Evolutionary conservation across 2,113 vertebrate species (phyloP).

Genomic region (Chiloscyllium plagiosum): DNA sequence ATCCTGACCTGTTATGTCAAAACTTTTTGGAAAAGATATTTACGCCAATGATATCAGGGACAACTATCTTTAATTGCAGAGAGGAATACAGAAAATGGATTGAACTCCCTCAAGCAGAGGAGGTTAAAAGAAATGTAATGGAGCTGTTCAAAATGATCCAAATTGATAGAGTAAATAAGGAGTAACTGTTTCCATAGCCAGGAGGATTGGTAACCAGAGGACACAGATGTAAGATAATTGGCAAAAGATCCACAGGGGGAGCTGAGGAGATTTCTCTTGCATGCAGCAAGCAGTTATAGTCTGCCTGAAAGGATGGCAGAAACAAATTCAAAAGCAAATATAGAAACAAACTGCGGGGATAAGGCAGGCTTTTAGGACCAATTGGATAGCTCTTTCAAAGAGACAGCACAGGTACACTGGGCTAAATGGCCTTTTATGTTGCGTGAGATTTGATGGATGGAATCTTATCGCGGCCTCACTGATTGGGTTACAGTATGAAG

Average conservation of each 20-base stretch:
- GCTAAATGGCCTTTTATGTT: background rate
- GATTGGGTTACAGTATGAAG: too few species aligned
- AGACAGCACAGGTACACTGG: background rate
- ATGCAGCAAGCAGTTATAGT: background rate
- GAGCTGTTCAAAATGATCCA: background rate
- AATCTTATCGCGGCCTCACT: too few species aligned
- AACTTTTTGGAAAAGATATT: too few species aligned
- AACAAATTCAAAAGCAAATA: background rate
- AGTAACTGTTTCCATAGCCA: background rate
- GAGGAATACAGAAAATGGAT: background rate
- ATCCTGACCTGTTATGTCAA: too few species aligned
- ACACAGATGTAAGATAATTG: background rate
- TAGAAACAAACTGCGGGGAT: background rate
- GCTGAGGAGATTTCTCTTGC: background rate
- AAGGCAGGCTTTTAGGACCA: background rate
- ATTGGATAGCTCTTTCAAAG: background rate
- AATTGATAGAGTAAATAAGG: background rate
- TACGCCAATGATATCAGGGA: too few species aligned
- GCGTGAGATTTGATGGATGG: background rate
- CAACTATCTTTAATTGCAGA: too few species aligned
- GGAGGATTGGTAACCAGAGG: background rate
- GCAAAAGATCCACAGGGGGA: background rate
- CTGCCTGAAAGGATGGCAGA: background rate
- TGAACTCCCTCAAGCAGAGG: background rate
- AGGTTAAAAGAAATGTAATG: background rate